A percentile compares a stretch with the other conserved stretches of the same genome.
These are phyloP conservation scores for Lepilemur ruficaudatus DNA, from an alignment of 2,797 vertebrate genomes.

Conservation along the genomic window DNA sequence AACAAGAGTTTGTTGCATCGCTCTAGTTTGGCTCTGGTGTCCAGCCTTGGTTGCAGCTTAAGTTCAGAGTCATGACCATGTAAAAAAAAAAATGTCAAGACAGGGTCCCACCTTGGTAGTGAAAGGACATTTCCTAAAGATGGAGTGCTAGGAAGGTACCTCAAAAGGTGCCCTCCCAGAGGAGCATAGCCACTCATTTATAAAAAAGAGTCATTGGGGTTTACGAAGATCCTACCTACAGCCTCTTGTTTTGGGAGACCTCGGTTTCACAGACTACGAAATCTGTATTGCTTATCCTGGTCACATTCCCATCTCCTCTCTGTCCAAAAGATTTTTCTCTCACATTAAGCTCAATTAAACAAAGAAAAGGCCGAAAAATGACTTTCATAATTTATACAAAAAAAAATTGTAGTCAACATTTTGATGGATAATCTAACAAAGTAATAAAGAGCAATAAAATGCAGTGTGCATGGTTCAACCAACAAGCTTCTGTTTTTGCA, in stretches of 20 bases:
- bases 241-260: background rate
- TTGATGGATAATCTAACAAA: slow-evolving; percentile 61
- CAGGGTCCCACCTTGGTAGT: too few relatives aligned
- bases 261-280: background rate
- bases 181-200: background rate
- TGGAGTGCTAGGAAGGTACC: background rate
- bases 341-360: slow-evolving; percentile 29
- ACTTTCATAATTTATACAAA: slow-evolving; percentile 46
- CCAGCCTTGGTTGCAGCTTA: background rate
- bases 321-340: background rate
- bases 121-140: background rate
- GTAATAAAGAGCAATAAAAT: slow-evolving; percentile 48
- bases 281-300: background rate
- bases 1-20: background rate
- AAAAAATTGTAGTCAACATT: slow-evolving; percentile 37
- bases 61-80: background rate
- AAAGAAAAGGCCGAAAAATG: slow-evolving; percentile 43
- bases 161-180: background rate
- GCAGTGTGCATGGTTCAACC: background rate
- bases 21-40: background rate
- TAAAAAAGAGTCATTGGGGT: background rate
- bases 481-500: slow-evolving; percentile 61
- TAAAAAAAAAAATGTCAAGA: background rate
- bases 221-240: background rate
- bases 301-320: background rate